Conservation (phyloP, 2,113 vertebrate genomes). For the Dasyurus viverrinus region DNA sequence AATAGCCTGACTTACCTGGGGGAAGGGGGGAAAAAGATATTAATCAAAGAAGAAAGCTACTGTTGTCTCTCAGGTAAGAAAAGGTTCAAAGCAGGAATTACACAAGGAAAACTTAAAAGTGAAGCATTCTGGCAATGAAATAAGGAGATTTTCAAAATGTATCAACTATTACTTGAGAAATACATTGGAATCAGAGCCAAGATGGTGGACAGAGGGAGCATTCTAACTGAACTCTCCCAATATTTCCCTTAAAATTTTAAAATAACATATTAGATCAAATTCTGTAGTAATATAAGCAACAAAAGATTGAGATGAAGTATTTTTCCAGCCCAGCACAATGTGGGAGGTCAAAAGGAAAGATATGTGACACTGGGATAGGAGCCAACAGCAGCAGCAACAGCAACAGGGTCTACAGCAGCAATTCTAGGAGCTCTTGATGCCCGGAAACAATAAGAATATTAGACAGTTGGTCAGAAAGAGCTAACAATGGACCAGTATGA, state of each 20-base stretch:
- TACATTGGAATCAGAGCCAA: background rate
- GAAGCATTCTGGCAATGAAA: background rate
- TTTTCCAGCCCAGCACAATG: background rate
- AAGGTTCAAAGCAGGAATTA: no score
- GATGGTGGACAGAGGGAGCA: background rate
- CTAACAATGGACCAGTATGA: background rate
- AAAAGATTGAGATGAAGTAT: background rate
- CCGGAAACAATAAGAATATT: background rate
- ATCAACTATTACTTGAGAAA: background rate
- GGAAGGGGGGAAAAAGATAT: background rate
- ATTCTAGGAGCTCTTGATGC: background rate
- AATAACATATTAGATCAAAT: background rate
- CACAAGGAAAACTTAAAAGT: background rate
- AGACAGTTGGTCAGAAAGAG: background rate
- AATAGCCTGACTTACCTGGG: constrained; percentile 92
- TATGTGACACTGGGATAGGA: background rate
- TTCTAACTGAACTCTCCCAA: background rate
- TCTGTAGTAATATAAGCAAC: background rate
- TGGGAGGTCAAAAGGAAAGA: background rate
- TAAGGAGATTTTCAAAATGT: background rate
- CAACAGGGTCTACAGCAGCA: background rate
- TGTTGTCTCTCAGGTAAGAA: background rate
- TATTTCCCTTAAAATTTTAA: background rate
- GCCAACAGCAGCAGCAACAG: background rate
- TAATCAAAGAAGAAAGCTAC: background rate